Base-by-base conservation (phyloP, 2,888 invertebrate species). In the Zygaena filipendulae region DNA sequence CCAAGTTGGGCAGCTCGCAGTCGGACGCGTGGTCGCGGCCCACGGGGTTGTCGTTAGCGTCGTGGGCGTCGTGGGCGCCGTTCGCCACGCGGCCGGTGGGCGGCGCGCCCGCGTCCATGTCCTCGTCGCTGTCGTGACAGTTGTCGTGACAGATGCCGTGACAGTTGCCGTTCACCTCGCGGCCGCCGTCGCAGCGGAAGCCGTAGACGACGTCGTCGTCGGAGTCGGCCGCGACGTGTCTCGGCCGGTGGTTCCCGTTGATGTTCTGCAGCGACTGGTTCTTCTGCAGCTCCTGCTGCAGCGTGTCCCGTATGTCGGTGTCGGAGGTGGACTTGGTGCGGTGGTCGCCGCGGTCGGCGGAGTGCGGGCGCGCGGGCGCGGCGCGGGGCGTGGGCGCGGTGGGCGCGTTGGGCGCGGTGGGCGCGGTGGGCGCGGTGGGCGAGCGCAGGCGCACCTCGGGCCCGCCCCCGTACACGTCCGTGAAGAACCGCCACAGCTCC, bases 401-500 rank as follows among this genome's bases (percentile, higher is more conserved):
- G 34, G 42, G 3, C 32, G 30, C 27, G 28, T 25, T 21, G 27
- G 36, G 25, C 31, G 23, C 30, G 16, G 18, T 27, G n/a, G 21
- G 13, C 12, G 25, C 25, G 7, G 27, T 29, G 23, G 32, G 34
- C 12, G 37, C 27, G 24, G 35, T 25, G 2, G 67, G 66, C 0
- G 66, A 51, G 23, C 58, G 62, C 11, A 81, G 63, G 3, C 46
- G 53, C n/a, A 94, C 82, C 53, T 92, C 92, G 0, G 96, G 96
- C 0, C 96, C 96, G 1, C 96, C 95, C 6, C 92, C 91, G 58
- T 97, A 97, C 28, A 91, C 91, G 35, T 83, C 83, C 28, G 86
- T 83, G 58, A 97, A 89, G 71, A 94, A 95, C 40, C 86, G 83
- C 95, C 96, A 97, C 31, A 92, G 82, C 21, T 90, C 89, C 45